Evolutionary conservation across 2,113 vertebrate species (phyloP), one percentile per base, ranked within the genome.

Genomic region (Scomber colias): DNA sequence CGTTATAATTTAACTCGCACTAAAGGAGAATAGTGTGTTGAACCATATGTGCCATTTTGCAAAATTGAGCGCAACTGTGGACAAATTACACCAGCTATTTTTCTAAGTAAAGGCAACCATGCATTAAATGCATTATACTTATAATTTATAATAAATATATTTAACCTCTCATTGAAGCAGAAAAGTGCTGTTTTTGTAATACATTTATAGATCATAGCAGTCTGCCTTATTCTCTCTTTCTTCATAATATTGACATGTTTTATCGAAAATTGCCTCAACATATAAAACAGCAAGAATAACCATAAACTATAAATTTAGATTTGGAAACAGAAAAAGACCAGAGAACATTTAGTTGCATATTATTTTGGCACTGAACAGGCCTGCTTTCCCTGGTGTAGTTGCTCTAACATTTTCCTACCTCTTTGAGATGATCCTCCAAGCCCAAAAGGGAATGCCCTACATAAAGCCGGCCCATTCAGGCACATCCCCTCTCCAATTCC

Each of bases 401-500:
- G 31, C 68, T 74, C 44, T 60, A 21, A 62, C 30, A 77, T 81
- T 71, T 72, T 44, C 61, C 40, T 49, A 72, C n/a, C 35, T 64
- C 30, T 69, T 60, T 53, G 49, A 11, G 40, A 75, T 57, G 75
- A 73, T 85, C 67, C 27, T 66, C 27, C 46, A 11, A 75, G 24
- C 66, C 65, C 56, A 59, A 81, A 84, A 73, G 84, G 75, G 82
- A 88, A 87, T 75, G 78, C 86, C 85, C 85, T 71, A 81, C 81
- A 87, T 70, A 71, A 72, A 81, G 63, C 65, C 14, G 11, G 40
- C 56, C 77, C 81, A 84, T 72, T 90, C 78, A 90, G 81, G 68
- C 87, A 82, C 69, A 65, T 87, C 84, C 70, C 64, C 73, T 67
- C 75, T 92, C 63, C 77, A 75, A 71, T 78, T 87, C 85, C 88